These are phyloP conservation scores for Julus scanicus DNA, from an alignment of 2,888 invertebrate genomes.

Conservation along the genomic window DNA sequence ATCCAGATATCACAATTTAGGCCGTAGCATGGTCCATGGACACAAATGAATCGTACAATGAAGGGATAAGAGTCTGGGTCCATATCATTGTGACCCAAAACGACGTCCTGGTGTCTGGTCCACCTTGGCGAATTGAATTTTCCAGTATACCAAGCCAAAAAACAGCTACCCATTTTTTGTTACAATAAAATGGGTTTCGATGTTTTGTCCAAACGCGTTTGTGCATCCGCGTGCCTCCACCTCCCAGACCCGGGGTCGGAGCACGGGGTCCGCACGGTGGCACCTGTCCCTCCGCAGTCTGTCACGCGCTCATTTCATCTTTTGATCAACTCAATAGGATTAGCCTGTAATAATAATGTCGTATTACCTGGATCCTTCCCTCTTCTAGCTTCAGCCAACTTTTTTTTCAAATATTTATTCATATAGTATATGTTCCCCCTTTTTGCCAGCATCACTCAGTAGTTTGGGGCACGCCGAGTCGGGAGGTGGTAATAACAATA, in stretches of 20 bases:
- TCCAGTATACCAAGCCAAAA: no score
- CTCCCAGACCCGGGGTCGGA: not conserved
- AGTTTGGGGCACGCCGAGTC: not conserved
- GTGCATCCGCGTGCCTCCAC: not conserved
- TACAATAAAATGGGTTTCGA: no score
- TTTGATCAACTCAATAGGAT: slow-evolving; percentile 3
- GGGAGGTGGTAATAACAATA: not conserved
- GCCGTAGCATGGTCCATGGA: no score
- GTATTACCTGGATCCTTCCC: not conserved
- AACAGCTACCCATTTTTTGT: no score
- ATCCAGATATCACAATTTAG: no score
- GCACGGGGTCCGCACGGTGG: not conserved
- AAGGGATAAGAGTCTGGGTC: not conserved
- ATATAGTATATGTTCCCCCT: not conserved
- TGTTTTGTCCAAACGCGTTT: not conserved
- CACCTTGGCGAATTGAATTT: no score
- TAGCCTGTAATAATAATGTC: not conserved
- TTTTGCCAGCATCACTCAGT: not conserved
- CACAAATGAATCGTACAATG: no score
- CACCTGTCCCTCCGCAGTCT: not conserved
- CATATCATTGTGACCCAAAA: not conserved
- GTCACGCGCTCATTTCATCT: not conserved
- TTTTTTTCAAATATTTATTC: not conserved
- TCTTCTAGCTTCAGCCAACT: not conserved
- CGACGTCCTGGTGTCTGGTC: no score